phyloP scores from a whole-genome alignment of 2,113 vertebrate species.

The Pteronura brasiliensis region DNA sequence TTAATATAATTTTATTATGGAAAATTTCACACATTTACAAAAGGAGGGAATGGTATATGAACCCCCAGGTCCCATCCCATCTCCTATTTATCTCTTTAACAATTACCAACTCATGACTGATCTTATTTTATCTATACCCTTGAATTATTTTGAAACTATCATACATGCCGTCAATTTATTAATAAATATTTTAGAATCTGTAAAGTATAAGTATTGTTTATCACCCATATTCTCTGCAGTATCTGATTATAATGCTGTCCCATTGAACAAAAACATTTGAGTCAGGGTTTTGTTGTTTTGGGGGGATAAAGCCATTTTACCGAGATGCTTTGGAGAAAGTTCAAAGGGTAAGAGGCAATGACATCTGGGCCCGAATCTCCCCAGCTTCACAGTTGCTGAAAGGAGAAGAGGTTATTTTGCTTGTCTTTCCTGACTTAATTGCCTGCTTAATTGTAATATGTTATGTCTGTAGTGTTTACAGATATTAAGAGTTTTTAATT shows the following conservation, averaged over 20 bases:
- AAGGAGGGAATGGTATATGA: not conserved
- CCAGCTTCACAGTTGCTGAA: not conserved
- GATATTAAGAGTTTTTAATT: not conserved
- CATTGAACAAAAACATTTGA: not conserved
- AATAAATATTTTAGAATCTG: not conserved
- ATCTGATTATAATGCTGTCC: not conserved
- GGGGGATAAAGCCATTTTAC: not conserved
- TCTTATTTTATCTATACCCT: not conserved
- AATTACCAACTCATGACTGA: not conserved
- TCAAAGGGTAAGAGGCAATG: not conserved
- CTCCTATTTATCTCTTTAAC: not conserved
- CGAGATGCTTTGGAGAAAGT: not conserved
- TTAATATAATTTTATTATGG: not conserved
- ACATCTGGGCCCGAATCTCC: not conserved
- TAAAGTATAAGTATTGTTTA: not conserved
- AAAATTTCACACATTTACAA: not conserved
- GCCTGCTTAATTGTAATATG: not conserved
- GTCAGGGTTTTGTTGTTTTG: not conserved
- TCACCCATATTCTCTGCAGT: not conserved
- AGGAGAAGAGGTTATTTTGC: not conserved
- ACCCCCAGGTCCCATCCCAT: not conserved
- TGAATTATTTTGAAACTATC: not conserved
- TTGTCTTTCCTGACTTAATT: not conserved
- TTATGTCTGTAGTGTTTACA: not conserved
- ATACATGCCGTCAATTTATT: not conserved